Evolutionary conservation across 2,888 invertebrate species (phyloP).

Genomic region (Brachynemurus nebulosus): DNA sequence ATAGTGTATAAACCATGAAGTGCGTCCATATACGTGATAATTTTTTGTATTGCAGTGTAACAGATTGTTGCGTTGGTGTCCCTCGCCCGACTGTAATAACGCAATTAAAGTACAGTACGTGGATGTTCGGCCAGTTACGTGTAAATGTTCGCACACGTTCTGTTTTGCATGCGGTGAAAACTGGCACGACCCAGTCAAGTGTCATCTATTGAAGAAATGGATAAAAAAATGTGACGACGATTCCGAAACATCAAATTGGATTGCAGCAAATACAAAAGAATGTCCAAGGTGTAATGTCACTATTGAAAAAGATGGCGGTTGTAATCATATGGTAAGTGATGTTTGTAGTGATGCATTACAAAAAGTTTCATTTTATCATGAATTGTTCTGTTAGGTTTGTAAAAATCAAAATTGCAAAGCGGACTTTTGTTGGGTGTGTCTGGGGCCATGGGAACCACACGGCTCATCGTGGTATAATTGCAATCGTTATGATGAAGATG

Average conservation of each 20-base stretch:
- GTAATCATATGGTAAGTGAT: constrained; percentile 81
- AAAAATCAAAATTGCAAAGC: constrained; percentile 96
- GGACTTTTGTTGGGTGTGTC: constrained; percentile 99
- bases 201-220: constrained; percentile 86
- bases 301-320: constrained; percentile 96
- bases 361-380: not conserved
- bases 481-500: constrained; percentile 91
- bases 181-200: constrained; percentile 98
- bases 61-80: constrained; percentile 92
- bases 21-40: no score
- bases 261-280: constrained; percentile 98
- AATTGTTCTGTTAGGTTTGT: constrained; percentile 41
- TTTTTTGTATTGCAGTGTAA: constrained; percentile 58
- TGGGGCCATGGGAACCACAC: constrained; percentile 98
- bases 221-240: constrained; percentile 99
- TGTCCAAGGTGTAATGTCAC: constrained; percentile 96
- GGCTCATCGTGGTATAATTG: constrained; percentile 98
- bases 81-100: constrained; percentile 93
- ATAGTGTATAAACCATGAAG: no score
- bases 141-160: constrained; percentile 85
- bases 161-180: constrained; percentile 94
- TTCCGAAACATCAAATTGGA: constrained; percentile 98
- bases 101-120: constrained; percentile 85
- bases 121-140: constrained; percentile 82
- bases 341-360: constrained; percentile 1